These are phyloP conservation scores for Tholera decimalis DNA, from an alignment of 2,888 invertebrate species.

Conservation along the genomic window DNA sequence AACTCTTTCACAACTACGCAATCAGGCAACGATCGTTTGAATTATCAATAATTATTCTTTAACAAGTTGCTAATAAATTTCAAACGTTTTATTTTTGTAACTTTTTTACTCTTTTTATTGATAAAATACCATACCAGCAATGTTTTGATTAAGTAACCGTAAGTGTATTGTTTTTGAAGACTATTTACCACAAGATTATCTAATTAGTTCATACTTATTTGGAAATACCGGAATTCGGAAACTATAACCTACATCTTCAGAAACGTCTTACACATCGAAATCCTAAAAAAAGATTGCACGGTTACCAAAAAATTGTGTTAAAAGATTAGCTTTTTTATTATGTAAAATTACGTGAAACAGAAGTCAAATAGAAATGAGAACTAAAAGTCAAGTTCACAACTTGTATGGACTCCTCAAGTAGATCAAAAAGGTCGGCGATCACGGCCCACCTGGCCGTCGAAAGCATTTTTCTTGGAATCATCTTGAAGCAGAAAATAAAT, in stretches of 20 bases:
- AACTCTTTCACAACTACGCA: constrained; percentile 42
- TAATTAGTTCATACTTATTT: not conserved
- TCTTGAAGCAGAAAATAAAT: constrained; percentile 8
- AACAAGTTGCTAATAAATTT: constrained; percentile 3
- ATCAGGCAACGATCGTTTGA: constrained; percentile 16
- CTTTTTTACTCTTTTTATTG: not conserved
- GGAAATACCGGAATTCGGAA: not conserved
- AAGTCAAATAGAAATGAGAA: not conserved
- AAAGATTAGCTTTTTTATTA: not conserved
- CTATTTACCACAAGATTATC: not conserved
- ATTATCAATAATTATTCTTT: constrained; percentile 12
- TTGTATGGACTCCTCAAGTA: constrained; percentile 8
- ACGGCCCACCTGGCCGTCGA: not conserved
- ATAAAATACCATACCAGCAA: not conserved
- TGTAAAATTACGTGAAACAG: not conserved
- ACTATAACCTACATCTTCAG: not conserved
- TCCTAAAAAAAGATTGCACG: not conserved
- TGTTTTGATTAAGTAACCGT: constrained; percentile 4
- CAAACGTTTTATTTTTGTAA: constrained; percentile 7
- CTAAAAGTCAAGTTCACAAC: not conserved
- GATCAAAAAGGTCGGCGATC: not conserved
- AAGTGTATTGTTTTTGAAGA: not conserved
- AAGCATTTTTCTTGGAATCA: constrained; percentile 21
- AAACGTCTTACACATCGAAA: not conserved
- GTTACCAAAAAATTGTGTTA: not conserved